A percentile compares a stretch with the other conserved stretches of the same genome.
These are phyloP conservation scores for Syngnathus floridae DNA, from an alignment of 2,113 vertebrate genomes.

Conservation along the genomic window DNA sequence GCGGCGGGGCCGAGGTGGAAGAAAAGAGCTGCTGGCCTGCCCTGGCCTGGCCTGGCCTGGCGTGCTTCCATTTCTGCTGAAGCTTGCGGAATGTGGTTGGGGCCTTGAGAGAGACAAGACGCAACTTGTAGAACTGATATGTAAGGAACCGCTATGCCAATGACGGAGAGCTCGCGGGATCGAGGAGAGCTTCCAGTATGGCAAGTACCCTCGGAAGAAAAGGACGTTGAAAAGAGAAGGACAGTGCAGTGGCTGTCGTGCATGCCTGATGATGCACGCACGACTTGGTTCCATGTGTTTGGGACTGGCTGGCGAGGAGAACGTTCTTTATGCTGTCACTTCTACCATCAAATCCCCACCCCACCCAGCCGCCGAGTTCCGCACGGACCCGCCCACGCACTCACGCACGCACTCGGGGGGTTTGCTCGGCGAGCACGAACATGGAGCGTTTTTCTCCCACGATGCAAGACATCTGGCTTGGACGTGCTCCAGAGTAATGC, in stretches of 20 bases:
- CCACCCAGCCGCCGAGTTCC: not conserved
- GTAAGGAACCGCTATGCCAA: not conserved
- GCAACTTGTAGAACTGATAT: not conserved
- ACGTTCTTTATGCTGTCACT: not conserved
- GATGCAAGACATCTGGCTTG: conserved; percentile 28
- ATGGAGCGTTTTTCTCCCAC: not conserved
- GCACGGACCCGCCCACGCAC: not conserved
- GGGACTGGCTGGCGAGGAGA: not conserved
- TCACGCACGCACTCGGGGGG: not conserved
- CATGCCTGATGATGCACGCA: not conserved
- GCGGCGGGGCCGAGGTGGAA: not conserved
- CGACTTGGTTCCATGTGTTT: not conserved
- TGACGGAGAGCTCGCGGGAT: not conserved
- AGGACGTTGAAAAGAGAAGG: not conserved
- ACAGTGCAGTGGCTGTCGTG: not conserved
- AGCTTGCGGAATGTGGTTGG: not conserved
- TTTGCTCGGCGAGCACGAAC: not conserved
- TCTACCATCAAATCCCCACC: not conserved
- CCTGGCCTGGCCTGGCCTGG: too few relatives aligned
- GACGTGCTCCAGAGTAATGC: conserved; percentile 3
- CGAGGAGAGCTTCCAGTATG: not conserved
- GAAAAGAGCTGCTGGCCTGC: not conserved
- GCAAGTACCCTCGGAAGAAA: not conserved
- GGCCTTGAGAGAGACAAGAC: not conserved
- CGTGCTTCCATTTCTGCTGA: not conserved